phyloP scores from a whole-genome alignment of 2,888 invertebrate species.

The Protodeltote pygarga region DNA sequence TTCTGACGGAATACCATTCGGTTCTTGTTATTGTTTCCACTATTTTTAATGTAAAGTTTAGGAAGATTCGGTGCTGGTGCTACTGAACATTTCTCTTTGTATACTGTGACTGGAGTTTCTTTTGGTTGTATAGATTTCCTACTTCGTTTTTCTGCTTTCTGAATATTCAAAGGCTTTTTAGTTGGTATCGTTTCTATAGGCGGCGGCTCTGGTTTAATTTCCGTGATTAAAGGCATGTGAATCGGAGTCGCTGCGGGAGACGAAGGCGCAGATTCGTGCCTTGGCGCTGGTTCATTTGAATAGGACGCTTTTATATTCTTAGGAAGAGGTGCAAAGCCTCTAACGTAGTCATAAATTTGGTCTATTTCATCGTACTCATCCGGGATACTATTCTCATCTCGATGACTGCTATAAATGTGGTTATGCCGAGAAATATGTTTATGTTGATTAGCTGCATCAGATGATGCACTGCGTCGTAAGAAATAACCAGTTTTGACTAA shows the following conservation, averaged over 20 bases:
- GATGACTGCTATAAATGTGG: slow-evolving; percentile 85
- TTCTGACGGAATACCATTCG: slow-evolving; percentile 90
- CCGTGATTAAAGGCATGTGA: slow-evolving; percentile 83
- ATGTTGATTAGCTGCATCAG: slow-evolving; percentile 90
- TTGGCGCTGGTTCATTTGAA: slow-evolving; percentile 74
- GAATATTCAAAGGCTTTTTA: slow-evolving; percentile 88
- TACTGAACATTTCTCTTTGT: slow-evolving; percentile 87
- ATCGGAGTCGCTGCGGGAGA: slow-evolving; percentile 86
- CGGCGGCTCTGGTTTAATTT: slow-evolving; percentile 94
- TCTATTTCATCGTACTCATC: slow-evolving; percentile 98
- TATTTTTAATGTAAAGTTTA: slow-evolving; percentile 93
- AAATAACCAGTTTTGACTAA: slow-evolving; percentile 89
- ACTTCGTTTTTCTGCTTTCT: slow-evolving; percentile 91
- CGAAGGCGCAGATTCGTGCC: slow-evolving; percentile 86
- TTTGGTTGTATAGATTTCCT: slow-evolving; percentile 88
- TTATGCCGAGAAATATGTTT: slow-evolving; percentile 83
- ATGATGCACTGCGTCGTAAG: slow-evolving; percentile 92
- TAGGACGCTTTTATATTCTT: slow-evolving; percentile 91
- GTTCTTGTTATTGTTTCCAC: slow-evolving; percentile 88
- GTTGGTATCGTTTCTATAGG: slow-evolving; percentile 97
- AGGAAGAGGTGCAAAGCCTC: slow-evolving; percentile 96
- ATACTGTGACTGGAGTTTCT: slow-evolving; percentile 85
- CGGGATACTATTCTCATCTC: slow-evolving; percentile 89
- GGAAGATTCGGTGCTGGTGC: slow-evolving; percentile 87
- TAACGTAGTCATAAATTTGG: slow-evolving; percentile 98